Conservation (phyloP, 2,113 vertebrate species). For the Paramormyrops kingsleyae region DNA sequence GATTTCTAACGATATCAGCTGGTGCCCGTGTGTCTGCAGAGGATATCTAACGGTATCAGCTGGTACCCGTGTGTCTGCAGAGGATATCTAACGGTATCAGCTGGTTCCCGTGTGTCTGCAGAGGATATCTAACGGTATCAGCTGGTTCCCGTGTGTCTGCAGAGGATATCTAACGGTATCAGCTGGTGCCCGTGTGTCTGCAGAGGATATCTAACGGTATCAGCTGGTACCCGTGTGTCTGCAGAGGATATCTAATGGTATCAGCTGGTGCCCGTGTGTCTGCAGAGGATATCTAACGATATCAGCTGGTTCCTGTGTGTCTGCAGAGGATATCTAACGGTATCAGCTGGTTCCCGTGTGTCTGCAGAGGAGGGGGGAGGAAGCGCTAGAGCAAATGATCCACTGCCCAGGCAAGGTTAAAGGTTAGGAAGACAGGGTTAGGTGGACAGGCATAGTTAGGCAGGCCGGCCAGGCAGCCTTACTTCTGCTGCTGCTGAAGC, state of each 20-base stretch:
- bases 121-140: background rate
- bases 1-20: background rate
- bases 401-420: background rate
- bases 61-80: too few relatives aligned
- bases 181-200: background rate
- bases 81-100: background rate
- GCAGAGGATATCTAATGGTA: background rate
- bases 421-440: background rate
- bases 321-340: background rate
- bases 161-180: background rate
- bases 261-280: background rate
- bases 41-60: background rate
- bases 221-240: background rate
- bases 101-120: too few relatives aligned
- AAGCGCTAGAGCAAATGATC: background rate
- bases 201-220: background rate
- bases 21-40: too few relatives aligned
- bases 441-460: background rate
- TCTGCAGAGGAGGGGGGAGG: too few relatives aligned
- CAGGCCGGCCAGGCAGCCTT: conserved; percentile 1
- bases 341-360: background rate
- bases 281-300: background rate
- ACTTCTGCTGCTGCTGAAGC: conserved; percentile 87
- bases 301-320: background rate
- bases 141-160: too few relatives aligned